Percentiles rank a stretch among this genome's conserved stretches.
These are phyloP conservation scores for Vannuccia rotundouncinata DNA, from an alignment of 2,888 invertebrate genomes.

Conservation along the genomic window DNA sequence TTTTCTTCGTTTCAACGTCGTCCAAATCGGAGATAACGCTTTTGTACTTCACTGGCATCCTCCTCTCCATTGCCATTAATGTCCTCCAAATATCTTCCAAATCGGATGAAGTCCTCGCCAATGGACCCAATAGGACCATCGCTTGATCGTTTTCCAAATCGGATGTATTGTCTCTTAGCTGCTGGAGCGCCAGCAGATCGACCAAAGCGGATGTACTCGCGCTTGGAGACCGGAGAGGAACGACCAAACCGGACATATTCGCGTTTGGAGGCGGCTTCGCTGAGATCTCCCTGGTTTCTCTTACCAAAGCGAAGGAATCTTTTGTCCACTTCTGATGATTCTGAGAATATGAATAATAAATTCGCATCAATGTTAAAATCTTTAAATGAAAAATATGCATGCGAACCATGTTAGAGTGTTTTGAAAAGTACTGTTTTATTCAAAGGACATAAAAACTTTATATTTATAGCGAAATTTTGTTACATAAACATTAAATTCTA, in stretches of 20 bases:
- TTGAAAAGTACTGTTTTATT: no score
- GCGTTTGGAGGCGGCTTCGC: background rate
- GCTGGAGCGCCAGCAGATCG: background rate
- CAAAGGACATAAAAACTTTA: no score
- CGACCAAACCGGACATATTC: background rate
- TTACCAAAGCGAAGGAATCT: background rate
- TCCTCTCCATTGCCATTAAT: background rate
- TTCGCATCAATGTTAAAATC: background rate
- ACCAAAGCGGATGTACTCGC: background rate
- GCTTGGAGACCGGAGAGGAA: no score
- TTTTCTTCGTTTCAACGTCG: no score
- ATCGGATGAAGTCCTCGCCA: background rate
- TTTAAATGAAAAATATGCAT: background rate
- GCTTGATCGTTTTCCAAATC: background rate
- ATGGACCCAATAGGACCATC: background rate
- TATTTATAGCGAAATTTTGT: no score
- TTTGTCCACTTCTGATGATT: background rate
- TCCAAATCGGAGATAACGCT: background rate
- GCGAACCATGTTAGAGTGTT: no score
- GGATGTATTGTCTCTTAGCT: background rate
- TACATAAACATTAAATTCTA: no score
- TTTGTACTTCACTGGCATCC: background rate
- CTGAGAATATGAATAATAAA: background rate
- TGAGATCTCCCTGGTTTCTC: background rate
- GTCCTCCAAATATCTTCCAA: background rate